These are phyloP conservation scores for Cyanoderma ruficeps DNA, from an alignment of 2,113 vertebrate genomes.

Conservation along the genomic window DNA sequence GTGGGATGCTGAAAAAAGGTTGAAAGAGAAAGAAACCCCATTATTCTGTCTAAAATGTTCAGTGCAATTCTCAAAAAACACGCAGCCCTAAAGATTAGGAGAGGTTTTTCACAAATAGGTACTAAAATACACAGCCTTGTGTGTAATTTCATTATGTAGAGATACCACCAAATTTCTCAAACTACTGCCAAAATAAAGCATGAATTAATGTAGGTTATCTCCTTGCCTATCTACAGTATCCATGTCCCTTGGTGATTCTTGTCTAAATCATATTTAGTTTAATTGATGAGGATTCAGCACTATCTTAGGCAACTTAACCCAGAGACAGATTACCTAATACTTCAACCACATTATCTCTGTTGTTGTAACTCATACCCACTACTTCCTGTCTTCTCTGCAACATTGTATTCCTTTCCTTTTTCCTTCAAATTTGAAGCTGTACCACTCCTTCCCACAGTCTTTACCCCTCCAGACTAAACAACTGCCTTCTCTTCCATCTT, in stretches of 20 bases:
- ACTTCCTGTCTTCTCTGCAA: background rate
- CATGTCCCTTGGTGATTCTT: background rate
- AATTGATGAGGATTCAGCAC: background rate
- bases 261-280: background rate
- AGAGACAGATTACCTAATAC: background rate
- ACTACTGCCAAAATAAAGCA: background rate
- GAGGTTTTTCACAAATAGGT: background rate
- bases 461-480: background rate
- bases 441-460: background rate
- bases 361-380: background rate
- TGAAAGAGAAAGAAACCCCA: fast-evolving
- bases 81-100: background rate
- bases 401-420: background rate
- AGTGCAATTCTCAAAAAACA: background rate
- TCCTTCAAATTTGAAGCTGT: background rate
- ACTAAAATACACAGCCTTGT: background rate
- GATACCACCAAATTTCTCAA: background rate
- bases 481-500: background rate
- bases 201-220: background rate
- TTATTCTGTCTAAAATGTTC: background rate
- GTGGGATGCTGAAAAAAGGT: background rate
- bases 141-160: background rate
- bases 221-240: background rate
- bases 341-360: background rate
- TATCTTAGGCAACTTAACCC: background rate